These are phyloP conservation scores for Caenorhabditis sulstoni DNA, from an alignment of 2,888 invertebrate genomes.

Conservation along the genomic window DNA sequence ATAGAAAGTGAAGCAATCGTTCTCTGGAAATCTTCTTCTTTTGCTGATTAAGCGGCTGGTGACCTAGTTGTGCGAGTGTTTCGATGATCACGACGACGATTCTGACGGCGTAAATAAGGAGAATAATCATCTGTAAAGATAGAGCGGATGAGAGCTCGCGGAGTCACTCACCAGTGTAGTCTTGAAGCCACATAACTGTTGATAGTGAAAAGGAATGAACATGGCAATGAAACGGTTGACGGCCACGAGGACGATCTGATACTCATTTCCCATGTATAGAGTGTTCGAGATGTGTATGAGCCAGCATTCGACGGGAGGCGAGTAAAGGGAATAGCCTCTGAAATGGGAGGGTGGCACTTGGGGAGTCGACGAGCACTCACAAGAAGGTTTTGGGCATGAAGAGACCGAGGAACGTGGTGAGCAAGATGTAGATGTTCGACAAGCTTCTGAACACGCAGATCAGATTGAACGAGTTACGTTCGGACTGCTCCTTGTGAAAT, in stretches of 20 bases:
- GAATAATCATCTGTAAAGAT: neutral
- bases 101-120: slow-evolving; percentile 29
- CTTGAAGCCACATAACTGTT: slow-evolving; percentile 16
- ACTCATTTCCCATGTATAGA: slow-evolving; percentile 43
- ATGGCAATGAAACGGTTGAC: slow-evolving; percentile 39
- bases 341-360: neutral
- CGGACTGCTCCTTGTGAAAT: slow-evolving; percentile 34
- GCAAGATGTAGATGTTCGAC: slow-evolving; percentile 39
- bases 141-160: too few species aligned
- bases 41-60: neutral
- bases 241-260: slow-evolving; percentile 48
- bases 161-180: slow-evolving; percentile 25
- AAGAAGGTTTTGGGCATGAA: slow-evolving; percentile 43
- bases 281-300: slow-evolving; percentile 36
- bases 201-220: slow-evolving; percentile 26
- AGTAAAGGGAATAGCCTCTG: slow-evolving; percentile 42
- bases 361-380: slow-evolving; percentile 12
- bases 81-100: slow-evolving; percentile 18
- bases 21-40: neutral
- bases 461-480: slow-evolving; percentile 45
- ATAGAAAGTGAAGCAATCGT: slow-evolving; percentile 8
- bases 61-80: neutral
- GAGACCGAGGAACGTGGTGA: slow-evolving; percentile 27
- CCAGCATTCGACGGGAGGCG: slow-evolving; percentile 14
- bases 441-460: slow-evolving; percentile 41